Conservation (phyloP, 2,888 invertebrate genomes). For the Ophion slaviceki region DNA sequence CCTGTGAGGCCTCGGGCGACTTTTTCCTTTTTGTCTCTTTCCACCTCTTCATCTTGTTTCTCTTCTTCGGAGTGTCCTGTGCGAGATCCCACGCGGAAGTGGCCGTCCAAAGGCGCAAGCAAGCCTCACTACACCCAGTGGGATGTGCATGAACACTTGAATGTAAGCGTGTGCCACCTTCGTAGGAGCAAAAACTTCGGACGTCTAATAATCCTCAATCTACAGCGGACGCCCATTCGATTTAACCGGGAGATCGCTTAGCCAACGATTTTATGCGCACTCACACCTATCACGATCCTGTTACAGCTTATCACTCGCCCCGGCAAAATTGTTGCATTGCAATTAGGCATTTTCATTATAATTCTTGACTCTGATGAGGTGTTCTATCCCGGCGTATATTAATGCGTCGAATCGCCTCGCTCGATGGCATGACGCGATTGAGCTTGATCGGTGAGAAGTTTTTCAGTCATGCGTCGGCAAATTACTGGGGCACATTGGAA, state of each 20-base stretch:
- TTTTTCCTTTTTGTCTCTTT: conserved; percentile 14
- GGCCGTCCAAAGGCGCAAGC: conserved; percentile 65
- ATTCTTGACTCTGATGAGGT: conserved; percentile 19
- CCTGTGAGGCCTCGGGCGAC: conserved; percentile 54
- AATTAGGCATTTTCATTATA: conserved; percentile 34
- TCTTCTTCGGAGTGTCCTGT: conserved; percentile 61
- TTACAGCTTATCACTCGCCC: conserved; percentile 38
- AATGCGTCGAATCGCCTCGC: conserved; percentile 2
- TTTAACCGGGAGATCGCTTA: conserved; percentile 54
- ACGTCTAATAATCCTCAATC: conserved; percentile 61
- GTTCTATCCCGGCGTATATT: not conserved
- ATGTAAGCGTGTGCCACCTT: conserved; percentile 6
- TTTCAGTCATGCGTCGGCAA: not conserved
- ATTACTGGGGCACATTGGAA: not conserved
- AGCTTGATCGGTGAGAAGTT: not conserved
- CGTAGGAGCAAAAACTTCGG: conserved; percentile 16
- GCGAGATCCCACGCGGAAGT: conserved; percentile 78
- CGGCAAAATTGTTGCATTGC: conserved; percentile 27
- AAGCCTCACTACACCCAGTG: conserved; percentile 8
- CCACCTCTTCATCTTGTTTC: conserved; percentile 36
- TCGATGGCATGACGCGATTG: not conserved
- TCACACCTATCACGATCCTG: conserved; percentile 36
- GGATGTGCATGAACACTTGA: conserved; percentile 1
- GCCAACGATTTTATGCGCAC: conserved; percentile 45
- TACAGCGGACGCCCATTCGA: conserved; percentile 62